Evolutionary conservation across 2,888 invertebrate genomes (phyloP).

Genomic region (Atethmia centrago): DNA sequence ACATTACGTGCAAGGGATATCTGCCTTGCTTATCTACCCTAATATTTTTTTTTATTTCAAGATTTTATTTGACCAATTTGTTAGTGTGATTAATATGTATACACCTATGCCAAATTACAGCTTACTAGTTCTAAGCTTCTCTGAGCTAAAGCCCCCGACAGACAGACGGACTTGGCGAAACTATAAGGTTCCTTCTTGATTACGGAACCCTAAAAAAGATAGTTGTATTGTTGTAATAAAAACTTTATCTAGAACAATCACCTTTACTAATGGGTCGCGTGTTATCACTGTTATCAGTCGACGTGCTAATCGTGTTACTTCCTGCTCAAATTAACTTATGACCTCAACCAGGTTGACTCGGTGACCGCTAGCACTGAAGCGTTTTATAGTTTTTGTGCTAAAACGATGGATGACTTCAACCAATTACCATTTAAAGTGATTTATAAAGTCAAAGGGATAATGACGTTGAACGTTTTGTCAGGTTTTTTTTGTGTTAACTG

Average conservation of each 20-base stretch:
- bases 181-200: too few relatives aligned
- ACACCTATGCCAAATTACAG: too few relatives aligned
- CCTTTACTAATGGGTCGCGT: constrained; percentile 71
- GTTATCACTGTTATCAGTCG: constrained; percentile 68
- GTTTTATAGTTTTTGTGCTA: constrained; percentile 40
- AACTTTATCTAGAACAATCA: constrained; percentile 71
- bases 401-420: constrained; percentile 39
- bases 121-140: too few relatives aligned
- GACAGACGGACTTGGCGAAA: too few relatives aligned
- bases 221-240: constrained; percentile 60
- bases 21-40: too few relatives aligned
- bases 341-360: constrained; percentile 44
- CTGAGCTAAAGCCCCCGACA: too few relatives aligned
- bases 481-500: neutral
- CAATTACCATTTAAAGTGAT: constrained; percentile 46
- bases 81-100: too few relatives aligned
- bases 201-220: constrained; percentile 63
- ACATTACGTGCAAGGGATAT: too few relatives aligned
- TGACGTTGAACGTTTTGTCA: constrained; percentile 14
- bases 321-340: constrained; percentile 53
- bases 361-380: constrained; percentile 17
- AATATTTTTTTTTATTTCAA: too few relatives aligned
- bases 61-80: too few relatives aligned
- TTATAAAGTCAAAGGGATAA: constrained; percentile 41
- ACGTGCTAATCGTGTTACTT: constrained; percentile 50